A percentile compares a stretch with the other conserved stretches of the same genome.
These are phyloP conservation scores for Apodemus sylvaticus DNA, from an alignment of 2,113 vertebrate genomes.

Conservation along the genomic window DNA sequence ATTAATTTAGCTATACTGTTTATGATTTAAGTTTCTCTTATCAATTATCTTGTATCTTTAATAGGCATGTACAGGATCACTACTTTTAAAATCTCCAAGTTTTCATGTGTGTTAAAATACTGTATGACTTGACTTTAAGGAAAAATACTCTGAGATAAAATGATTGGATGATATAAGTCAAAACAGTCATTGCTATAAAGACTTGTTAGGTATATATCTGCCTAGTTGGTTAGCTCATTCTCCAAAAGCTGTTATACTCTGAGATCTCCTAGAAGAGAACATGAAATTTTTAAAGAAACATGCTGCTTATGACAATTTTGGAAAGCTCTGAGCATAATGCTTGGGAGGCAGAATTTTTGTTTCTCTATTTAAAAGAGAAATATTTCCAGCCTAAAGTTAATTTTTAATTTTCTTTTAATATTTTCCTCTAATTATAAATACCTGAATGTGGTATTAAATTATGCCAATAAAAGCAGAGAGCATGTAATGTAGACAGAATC, in stretches of 20 bases:
- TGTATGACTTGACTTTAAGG: background rate
- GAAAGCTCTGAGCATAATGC: background rate
- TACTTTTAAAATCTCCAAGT: background rate
- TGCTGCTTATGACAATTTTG: background rate
- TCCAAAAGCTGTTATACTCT: slow-evolving; percentile 22
- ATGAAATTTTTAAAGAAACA: background rate
- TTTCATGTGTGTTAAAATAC: background rate
- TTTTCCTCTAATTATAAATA: slow-evolving; percentile 28
- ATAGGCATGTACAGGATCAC: background rate
- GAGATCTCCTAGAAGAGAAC: background rate
- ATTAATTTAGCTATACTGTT: background rate
- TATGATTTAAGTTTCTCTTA: background rate
- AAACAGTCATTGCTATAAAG: background rate
- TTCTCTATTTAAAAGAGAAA: background rate
- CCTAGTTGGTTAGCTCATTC: background rate
- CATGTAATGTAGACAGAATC: background rate
- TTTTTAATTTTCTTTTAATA: slow-evolving; percentile 17
- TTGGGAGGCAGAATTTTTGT: background rate
- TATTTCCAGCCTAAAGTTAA: background rate
- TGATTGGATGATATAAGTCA: background rate
- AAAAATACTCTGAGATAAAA: slow-evolving; percentile 15
- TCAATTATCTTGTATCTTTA: background rate
- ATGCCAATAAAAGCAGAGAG: background rate
- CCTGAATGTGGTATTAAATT: background rate
- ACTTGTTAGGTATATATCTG: background rate